These are phyloP conservation scores for Pseudoips prasinana DNA, from an alignment of 2,888 invertebrate species.

Conservation along the genomic window DNA sequence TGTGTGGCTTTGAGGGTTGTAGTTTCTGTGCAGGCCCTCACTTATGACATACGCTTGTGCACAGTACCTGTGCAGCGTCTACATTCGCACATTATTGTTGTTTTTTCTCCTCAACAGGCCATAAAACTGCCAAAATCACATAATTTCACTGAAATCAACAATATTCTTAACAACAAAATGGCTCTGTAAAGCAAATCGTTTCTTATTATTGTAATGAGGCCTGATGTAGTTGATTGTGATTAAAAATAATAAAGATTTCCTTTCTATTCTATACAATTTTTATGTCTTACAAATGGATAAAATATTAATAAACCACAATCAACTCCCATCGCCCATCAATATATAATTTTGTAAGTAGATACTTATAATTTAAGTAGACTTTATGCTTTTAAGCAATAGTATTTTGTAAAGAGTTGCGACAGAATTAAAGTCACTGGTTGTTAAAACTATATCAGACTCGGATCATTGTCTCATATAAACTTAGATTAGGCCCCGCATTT, in stretches of 20 bases:
- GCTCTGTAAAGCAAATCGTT: constrained; percentile 1
- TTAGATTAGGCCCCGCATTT: constrained; percentile 55
- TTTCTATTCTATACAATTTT: background rate
- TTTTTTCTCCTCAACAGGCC: too few species aligned
- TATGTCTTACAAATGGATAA: too few species aligned
- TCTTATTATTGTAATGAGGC: constrained; percentile 4
- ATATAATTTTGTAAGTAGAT: too few species aligned
- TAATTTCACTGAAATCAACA: constrained; percentile 11
- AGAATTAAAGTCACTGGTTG: constrained; percentile 38
- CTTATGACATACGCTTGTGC: constrained; percentile 13
- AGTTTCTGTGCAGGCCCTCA: too few species aligned
- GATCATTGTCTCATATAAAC: constrained; percentile 35
- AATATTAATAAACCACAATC: constrained; percentile 10
- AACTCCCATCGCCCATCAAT: constrained; percentile 2
- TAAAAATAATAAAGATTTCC: constrained; percentile 2
- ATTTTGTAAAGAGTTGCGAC: constrained; percentile 4
- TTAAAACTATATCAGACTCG: constrained; percentile 28
- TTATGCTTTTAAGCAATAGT: constrained; percentile 17
- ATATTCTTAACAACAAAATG: constrained; percentile 4
- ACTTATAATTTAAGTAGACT: constrained; percentile 26
- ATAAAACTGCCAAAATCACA: constrained; percentile 5
- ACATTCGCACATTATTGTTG: constrained; percentile 17
- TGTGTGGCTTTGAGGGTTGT: too few species aligned
- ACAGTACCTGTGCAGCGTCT: constrained; percentile 10
- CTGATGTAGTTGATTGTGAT: constrained; percentile 8